Percentiles rank a stretch among this genome's conserved stretches.
Conservation (phyloP, 2,113 vertebrate species). For the Perognathus longimembris region DNA sequence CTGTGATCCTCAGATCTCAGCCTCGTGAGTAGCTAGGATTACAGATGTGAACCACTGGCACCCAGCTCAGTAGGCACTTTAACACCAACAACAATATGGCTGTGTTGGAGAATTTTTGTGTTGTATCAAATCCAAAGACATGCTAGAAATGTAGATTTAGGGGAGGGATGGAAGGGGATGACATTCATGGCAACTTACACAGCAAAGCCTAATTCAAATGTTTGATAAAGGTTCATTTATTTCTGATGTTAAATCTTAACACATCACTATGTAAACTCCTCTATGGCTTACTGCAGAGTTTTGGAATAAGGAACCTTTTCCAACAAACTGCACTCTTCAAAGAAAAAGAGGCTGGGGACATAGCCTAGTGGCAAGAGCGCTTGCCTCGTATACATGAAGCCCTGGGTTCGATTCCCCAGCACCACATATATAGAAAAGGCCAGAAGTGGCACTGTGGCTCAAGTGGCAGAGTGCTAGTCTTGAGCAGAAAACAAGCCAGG, state of each 20-base stretch:
- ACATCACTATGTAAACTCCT: neutral
- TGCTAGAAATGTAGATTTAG: neutral
- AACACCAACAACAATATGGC: neutral
- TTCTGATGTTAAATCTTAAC: slow-evolving; percentile 58
- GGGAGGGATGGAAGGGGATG: neutral
- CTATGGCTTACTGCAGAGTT: neutral
- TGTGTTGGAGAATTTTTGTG: slow-evolving; percentile 46
- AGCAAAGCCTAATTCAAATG: slow-evolving; percentile 44
- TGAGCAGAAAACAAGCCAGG: too few species aligned
- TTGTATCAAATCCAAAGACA: slow-evolving; percentile 39
- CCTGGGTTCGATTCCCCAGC: too few species aligned
- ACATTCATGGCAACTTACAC: slow-evolving; percentile 11
- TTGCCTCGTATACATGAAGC: too few species aligned
- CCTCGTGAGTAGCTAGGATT: too few species aligned
- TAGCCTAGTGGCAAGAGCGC: too few species aligned
- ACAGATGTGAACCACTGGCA: too few species aligned
- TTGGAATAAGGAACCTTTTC: neutral
- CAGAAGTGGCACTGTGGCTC: too few species aligned
- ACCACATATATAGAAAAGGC: too few species aligned
- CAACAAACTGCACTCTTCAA: slow-evolving; percentile 10
- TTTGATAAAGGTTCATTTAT: slow-evolving; percentile 32
- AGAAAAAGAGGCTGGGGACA: neutral
- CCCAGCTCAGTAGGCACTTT: neutral
- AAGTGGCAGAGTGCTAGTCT: too few species aligned
- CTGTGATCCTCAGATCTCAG: too few species aligned